phyloP scores from a whole-genome alignment of 2,888 invertebrate genomes.

The Labia minor region DNA sequence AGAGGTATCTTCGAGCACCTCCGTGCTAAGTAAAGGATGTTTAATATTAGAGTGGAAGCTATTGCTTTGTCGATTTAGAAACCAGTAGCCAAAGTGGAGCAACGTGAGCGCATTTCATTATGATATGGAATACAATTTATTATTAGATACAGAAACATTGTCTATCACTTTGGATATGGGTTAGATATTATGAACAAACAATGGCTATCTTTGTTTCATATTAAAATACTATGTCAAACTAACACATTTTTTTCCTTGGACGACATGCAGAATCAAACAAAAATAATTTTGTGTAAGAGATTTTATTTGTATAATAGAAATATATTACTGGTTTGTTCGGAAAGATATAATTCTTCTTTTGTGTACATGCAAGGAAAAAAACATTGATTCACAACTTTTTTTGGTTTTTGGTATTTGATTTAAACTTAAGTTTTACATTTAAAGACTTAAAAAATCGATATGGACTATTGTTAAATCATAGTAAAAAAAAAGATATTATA shows the following conservation, averaged over 20 bases:
- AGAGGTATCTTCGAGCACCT: constrained; percentile 32
- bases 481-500: not conserved
- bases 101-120: constrained; percentile 13
- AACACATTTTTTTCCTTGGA: constrained; percentile 13
- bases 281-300: not conserved
- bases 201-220: constrained; percentile 4
- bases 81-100: constrained; percentile 13
- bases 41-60: constrained; percentile 25
- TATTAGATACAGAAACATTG: constrained; percentile 7
- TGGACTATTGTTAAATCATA: not conserved
- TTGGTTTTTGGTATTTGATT: not conserved
- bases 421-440: not conserved
- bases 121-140: constrained; percentile 13
- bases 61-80: constrained; percentile 13
- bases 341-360: not conserved
- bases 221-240: not conserved
- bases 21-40: constrained; percentile 30
- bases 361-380: constrained; percentile 13
- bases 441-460: not conserved
- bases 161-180: constrained; percentile 13
- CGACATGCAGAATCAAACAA: not conserved
- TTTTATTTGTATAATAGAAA: not conserved
- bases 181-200: constrained; percentile 13
- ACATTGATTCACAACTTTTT: not conserved
- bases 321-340: constrained; percentile 1